A percentile compares a stretch with the other conserved stretches of the same genome.
phyloP scores from a whole-genome alignment of 2,888 invertebrate genomes.

The Mactromeris polynyma region DNA sequence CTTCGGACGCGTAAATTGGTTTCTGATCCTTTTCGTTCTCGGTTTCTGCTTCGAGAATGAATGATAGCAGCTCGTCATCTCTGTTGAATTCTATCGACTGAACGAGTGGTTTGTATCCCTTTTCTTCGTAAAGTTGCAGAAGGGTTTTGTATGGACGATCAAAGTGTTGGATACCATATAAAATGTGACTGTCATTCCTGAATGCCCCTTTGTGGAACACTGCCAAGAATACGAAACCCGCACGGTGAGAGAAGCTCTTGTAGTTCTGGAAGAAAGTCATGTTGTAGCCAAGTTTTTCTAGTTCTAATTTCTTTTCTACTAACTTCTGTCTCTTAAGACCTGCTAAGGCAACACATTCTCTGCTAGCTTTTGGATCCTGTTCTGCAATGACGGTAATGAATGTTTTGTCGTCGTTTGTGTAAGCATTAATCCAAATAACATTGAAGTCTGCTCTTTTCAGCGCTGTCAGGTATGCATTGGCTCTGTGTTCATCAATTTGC shows the following conservation, averaged over 20 bases:
- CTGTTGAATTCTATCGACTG: slow-evolving; percentile 79
- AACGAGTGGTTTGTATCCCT: slow-evolving; percentile 79
- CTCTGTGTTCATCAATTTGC: slow-evolving; percentile 81
- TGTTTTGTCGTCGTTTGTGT: slow-evolving; percentile 72
- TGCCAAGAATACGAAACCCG: slow-evolving; percentile 75
- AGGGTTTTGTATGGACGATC: slow-evolving; percentile 81
- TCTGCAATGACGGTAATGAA: slow-evolving; percentile 79
- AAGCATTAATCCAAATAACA: slow-evolving; percentile 82
- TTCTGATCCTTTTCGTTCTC: slow-evolving; percentile 67
- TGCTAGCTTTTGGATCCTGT: slow-evolving; percentile 69
- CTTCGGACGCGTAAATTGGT: slow-evolving; percentile 75
- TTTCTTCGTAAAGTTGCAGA: slow-evolving; percentile 79
- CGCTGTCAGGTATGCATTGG: slow-evolving; percentile 80
- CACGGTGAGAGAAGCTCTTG: slow-evolving; percentile 79
- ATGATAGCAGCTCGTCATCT: slow-evolving; percentile 79
- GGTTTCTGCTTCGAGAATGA: slow-evolving; percentile 78
- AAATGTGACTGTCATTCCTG: slow-evolving; percentile 74
- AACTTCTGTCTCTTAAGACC: slow-evolving; percentile 77
- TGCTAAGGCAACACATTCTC: slow-evolving; percentile 72
- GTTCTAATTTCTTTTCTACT: slow-evolving; percentile 73
- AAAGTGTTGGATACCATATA: slow-evolving; percentile 80
- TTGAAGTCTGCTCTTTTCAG: slow-evolving; percentile 76
- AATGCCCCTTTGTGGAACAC: slow-evolving; percentile 79
- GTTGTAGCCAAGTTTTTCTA: slow-evolving; percentile 79
- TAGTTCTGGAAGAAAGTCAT: slow-evolving; percentile 83